A percentile compares a stretch with the other conserved stretches of the same genome.
Conservation (phyloP, 2,888 invertebrate genomes). For the Tethea ocularis region DNA sequence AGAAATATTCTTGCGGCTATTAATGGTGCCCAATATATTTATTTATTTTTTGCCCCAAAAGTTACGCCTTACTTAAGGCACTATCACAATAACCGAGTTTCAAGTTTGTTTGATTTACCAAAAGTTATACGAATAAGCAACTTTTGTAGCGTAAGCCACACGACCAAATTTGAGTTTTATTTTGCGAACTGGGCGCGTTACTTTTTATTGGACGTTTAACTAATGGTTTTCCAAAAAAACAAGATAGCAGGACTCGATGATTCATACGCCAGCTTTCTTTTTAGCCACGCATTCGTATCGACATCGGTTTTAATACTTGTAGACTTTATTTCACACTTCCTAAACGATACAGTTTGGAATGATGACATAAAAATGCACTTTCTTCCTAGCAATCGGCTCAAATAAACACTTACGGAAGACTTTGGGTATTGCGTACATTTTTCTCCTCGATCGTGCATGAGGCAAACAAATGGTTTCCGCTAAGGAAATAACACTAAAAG, state of each 20-base stretch:
- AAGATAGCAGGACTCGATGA: conserved; percentile 60
- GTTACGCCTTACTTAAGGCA: conserved; percentile 38
- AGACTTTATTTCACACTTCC: conserved; percentile 19
- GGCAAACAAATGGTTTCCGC: conserved; percentile 80
- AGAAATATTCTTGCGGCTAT: background rate
- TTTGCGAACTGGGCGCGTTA: conserved; percentile 41
- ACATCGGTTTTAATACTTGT: conserved; percentile 31
- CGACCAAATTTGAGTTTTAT: conserved; percentile 55
- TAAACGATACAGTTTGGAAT: background rate
- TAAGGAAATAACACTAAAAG: conserved; percentile 82
- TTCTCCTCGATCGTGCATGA: conserved; percentile 71
- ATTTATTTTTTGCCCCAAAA: conserved; percentile 39
- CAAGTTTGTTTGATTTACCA: conserved; percentile 52
- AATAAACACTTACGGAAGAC: conserved; percentile 58
- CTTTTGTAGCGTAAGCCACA: conserved; percentile 52
- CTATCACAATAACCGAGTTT: conserved; percentile 43
- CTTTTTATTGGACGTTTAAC: conserved; percentile 61
- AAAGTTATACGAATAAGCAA: conserved; percentile 53
- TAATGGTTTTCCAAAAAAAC: conserved; percentile 68
- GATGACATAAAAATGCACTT: conserved; percentile 44
- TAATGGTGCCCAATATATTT: conserved; percentile 24
- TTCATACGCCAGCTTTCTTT: conserved; percentile 50
- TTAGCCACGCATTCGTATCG: conserved; percentile 29
- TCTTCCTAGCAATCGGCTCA: conserved; percentile 39
- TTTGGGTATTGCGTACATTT: conserved; percentile 63